Base-by-base conservation (phyloP, 2,888 invertebrate species). In the Gasteruption jaculator region DNA sequence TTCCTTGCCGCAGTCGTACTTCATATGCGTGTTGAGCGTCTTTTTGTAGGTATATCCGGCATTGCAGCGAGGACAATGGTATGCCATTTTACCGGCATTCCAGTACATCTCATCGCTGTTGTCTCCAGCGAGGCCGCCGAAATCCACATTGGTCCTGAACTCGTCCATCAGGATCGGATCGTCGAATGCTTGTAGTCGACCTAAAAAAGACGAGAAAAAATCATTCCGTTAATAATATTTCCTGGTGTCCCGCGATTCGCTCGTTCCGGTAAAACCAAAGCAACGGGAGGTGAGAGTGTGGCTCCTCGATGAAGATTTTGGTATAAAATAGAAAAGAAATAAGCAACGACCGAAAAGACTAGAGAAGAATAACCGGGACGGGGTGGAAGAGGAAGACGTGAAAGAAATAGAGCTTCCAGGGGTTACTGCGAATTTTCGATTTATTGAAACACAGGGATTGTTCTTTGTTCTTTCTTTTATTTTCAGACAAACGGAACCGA, bases 1-100 rank as follows among this genome's bases (percentile, higher is more conserved):
- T 48, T 68, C 71, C 45, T 72, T 71, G 7, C 73, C 73, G 52
- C 74, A 74, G 46, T 74, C 73, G 51, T 71, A 72, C 46, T 71
- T 71, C 60, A 72, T 61, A 52, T 74, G 74, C 0, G 72, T 71
- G 53, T 67, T 71, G 36, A 74, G 57, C 10, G 72, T 73, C 39
- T 72, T 68, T 48, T 67, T 63, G 46, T 71, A 65, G 10, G 70
- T 68, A 51, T 74, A 74, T 1, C 62, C 62, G 14, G 70, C 69
- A 43, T 66, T 65, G 50, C 74, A 74, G 12, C 65, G 60, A 0
- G 71, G 72, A 56, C 73, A 73, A 33, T 67, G 60, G 43, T 68
- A 72, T 8, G 60, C 42, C 54, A 58, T 57, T 41, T 54, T 66
- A n/a, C 53, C 56, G 1, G 54, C 37, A 5, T 59, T 57, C 63